Evolutionary conservation across 2,888 invertebrate species (phyloP).

Genomic region (Caenorhabditis sulstoni): DNA sequence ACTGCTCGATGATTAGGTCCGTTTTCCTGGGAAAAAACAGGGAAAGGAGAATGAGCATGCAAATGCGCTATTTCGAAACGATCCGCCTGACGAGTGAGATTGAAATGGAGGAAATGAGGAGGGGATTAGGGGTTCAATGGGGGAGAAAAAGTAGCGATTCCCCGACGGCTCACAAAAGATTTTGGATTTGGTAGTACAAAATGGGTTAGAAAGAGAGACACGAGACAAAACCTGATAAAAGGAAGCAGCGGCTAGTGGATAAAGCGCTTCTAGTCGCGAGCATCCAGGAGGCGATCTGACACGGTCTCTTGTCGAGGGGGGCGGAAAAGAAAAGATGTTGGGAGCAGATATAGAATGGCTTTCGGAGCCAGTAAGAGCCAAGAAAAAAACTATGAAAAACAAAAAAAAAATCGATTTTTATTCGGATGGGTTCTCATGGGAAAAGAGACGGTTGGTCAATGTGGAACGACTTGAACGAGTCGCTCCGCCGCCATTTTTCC

Average conservation of each 20-base stretch:
- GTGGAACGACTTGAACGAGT: constrained; percentile 41
- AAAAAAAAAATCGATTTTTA: background rate
- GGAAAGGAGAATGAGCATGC: background rate
- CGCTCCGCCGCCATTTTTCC: constrained; percentile 31
- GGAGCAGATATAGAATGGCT: background rate
- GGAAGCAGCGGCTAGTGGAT: constrained; percentile 39
- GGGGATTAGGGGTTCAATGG: background rate
- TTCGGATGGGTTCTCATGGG: constrained; percentile 16
- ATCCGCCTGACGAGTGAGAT: background rate
- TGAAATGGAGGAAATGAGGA: background rate
- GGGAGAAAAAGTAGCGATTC: background rate
- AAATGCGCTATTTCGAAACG: background rate
- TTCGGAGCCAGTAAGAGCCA: constrained; percentile 1
- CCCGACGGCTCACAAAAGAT: background rate
- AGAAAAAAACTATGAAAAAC: background rate
- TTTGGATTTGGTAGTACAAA: background rate
- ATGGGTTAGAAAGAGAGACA: constrained; percentile 3
- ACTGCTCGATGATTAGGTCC: constrained; percentile 23
- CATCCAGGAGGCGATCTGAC: constrained; percentile 49
- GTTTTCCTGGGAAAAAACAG: background rate
- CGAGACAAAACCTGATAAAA: constrained; percentile 45
- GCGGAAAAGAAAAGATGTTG: background rate
- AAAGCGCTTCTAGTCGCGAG: constrained; percentile 41
- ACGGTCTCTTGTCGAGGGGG: constrained; percentile 9
- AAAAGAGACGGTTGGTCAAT: constrained; percentile 62